Conservation (phyloP, 1,140 invertebrate genomes). For the Drosophila navojoa region DNA sequence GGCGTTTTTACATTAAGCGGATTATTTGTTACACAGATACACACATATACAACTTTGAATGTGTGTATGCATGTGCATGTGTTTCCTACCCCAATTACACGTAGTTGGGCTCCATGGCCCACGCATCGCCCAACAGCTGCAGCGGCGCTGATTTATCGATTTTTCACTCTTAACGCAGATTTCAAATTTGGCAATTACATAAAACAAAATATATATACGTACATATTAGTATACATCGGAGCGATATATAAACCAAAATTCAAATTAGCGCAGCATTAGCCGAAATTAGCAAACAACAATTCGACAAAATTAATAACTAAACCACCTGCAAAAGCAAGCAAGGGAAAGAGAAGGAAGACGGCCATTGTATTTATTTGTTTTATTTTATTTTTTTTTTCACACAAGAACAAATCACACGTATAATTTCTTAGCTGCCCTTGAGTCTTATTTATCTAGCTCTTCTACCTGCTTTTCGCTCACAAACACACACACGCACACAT, state of each 20-base stretch:
- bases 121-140: slow-evolving; percentile 72
- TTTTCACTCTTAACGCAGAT: slow-evolving; percentile 52
- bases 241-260: slow-evolving; percentile 29
- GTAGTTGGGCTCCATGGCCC: slow-evolving; percentile 56
- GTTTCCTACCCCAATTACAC: slow-evolving; percentile 61
- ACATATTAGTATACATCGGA: neutral
- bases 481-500: slow-evolving; percentile 23
- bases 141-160: slow-evolving; percentile 80
- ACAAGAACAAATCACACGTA: slow-evolving; percentile 53
- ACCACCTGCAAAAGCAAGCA: slow-evolving; percentile 36
- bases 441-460: slow-evolving; percentile 58
- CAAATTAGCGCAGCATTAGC: slow-evolving; percentile 46
- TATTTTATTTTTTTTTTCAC: slow-evolving; percentile 27
- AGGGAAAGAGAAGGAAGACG: neutral
- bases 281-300: slow-evolving; percentile 30
- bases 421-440: slow-evolving; percentile 71
- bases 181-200: slow-evolving; percentile 62
- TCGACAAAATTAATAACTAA: slow-evolving; percentile 34
- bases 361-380: slow-evolving; percentile 24
- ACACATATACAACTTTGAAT: neutral
- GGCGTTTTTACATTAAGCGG: slow-evolving; percentile 46
- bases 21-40: slow-evolving; percentile 48
- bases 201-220: slow-evolving; percentile 39
- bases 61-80: slow-evolving; percentile 23
- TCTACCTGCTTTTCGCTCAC: slow-evolving; percentile 64